phyloP scores from a whole-genome alignment of 2,888 invertebrate genomes.

The Dasypogon diadema region DNA sequence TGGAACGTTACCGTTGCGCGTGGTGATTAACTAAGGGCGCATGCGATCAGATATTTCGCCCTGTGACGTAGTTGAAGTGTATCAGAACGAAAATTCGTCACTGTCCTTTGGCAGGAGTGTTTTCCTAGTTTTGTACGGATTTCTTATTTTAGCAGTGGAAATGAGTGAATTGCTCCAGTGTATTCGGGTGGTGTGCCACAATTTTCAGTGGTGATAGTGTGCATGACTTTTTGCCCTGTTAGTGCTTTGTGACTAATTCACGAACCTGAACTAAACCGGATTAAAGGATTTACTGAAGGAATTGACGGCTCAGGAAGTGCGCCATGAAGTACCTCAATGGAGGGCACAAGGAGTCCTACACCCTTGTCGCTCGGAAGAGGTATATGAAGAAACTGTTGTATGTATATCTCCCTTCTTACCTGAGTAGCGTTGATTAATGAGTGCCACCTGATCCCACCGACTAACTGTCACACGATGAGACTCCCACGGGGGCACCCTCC shows the following conservation, averaged over 20 bases:
- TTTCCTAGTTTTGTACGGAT: neutral
- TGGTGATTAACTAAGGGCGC: neutral
- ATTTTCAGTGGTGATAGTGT: too few relatives aligned
- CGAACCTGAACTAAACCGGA: neutral
- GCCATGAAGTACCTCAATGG: constrained; percentile 66
- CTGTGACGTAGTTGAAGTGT: neutral
- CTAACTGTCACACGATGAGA: neutral
- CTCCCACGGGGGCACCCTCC: neutral
- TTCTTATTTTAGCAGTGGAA: neutral
- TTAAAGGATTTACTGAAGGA: neutral
- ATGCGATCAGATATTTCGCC: neutral
- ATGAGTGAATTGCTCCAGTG: neutral
- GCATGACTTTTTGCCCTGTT: too few relatives aligned
- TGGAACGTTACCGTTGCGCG: neutral
- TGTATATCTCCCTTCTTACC: constrained; percentile 59
- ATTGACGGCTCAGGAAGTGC: neutral
- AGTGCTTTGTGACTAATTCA: neutral
- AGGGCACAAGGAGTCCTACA: constrained; percentile 67
- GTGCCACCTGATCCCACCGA: neutral
- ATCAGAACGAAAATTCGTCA: neutral
- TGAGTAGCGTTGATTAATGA: constrained; percentile 6
- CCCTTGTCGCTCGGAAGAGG: constrained; percentile 67
- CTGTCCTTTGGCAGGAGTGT: neutral
- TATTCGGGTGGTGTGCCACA: neutral
- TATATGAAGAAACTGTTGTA: constrained; percentile 69